Base-by-base conservation (phyloP, 2,888 invertebrate species). In the Drosophila siamana region DNA sequence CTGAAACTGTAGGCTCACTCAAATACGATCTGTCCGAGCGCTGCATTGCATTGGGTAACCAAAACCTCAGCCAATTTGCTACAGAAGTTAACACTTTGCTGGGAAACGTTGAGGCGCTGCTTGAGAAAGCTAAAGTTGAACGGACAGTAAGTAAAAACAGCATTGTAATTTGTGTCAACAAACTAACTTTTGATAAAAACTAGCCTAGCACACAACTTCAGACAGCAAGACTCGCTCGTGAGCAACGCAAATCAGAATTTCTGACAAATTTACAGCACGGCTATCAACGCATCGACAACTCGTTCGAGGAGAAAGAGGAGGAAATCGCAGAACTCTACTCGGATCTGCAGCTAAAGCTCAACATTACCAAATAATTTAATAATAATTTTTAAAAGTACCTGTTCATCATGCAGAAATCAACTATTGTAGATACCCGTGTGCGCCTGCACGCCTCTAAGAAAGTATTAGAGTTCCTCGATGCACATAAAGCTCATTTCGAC, bases 291-390 rank as follows among this genome's bases (percentile, higher is more conserved):
- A 95, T 97, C 77, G 96, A 97, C 88, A 94, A 94, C 90, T 94
- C 95, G 40, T 96, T 96, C 93, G 94, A 95, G 89, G 94, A 95
- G 87, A 96, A 96, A 92, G 96, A 97, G 92, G 95, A 95, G 88
- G 95, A 96, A 92, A 92, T 97, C 4, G 93, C 94, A 75, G 95
- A 95, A 74, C 94, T 95, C 83, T 97, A 97, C 91, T 93, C 94
- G 62, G 95, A 96, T 87, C 93, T 97, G 54, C 96, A 96, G 89
- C 94, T 94, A 72, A 96, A 96, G 90, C 90, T 96, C 4, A 94
- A 94, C 82, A 94, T 95, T 92, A 88, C 79, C 19, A 88, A 90
- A 55, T 90, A 30, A 33, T 0, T n/a, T 33, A 28, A 3, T 9
- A n/a, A n/a, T n/a, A n/a, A n/a, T n/a, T n/a, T n/a, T n/a, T n/a